These are phyloP conservation scores for Dryadula phaetusa DNA, from an alignment of 2,888 invertebrate species.

Conservation along the genomic window DNA sequence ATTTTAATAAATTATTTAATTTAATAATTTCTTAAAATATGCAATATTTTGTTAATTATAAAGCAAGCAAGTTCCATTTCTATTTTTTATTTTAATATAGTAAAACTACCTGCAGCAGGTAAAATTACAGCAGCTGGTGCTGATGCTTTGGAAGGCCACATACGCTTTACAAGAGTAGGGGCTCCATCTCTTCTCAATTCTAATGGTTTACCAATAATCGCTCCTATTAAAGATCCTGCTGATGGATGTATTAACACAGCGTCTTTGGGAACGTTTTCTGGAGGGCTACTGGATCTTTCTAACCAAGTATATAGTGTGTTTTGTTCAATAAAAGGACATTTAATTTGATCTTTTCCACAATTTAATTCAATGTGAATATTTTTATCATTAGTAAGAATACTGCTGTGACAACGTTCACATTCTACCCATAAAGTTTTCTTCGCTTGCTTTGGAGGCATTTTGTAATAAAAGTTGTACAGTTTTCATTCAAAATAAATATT, in stretches of 20 bases:
- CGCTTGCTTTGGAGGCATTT: slow-evolving; percentile 73
- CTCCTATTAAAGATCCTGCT: slow-evolving; percentile 67
- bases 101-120: slow-evolving; percentile 68
- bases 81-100: too few relatives aligned
- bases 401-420: slow-evolving; percentile 86
- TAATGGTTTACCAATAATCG: slow-evolving; percentile 72
- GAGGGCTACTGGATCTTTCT: slow-evolving; percentile 63
- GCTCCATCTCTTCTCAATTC: slow-evolving; percentile 67
- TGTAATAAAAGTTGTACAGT: slow-evolving; percentile 15
- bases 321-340: slow-evolving; percentile 72
- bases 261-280: slow-evolving; percentile 70
- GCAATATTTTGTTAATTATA: too few relatives aligned
- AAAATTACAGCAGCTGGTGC: slow-evolving; percentile 75
- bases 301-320: slow-evolving; percentile 68
- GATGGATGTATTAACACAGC: slow-evolving; percentile 74
- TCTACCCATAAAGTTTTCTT: slow-evolving; percentile 85
- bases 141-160: slow-evolving; percentile 78
- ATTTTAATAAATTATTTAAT: too few relatives aligned
- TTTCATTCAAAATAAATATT: slow-evolving; percentile 35
- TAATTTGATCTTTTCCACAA: slow-evolving; percentile 79
- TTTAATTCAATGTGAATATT: slow-evolving; percentile 79
- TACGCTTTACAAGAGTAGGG: slow-evolving; percentile 68
- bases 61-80: too few relatives aligned
- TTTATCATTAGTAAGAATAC: slow-evolving; percentile 84
- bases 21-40: too few relatives aligned